These are phyloP conservation scores for Hydrozoanthus gracilis DNA, from an alignment of 92 coral and sea anemone species.

Conservation along the genomic window DNA sequence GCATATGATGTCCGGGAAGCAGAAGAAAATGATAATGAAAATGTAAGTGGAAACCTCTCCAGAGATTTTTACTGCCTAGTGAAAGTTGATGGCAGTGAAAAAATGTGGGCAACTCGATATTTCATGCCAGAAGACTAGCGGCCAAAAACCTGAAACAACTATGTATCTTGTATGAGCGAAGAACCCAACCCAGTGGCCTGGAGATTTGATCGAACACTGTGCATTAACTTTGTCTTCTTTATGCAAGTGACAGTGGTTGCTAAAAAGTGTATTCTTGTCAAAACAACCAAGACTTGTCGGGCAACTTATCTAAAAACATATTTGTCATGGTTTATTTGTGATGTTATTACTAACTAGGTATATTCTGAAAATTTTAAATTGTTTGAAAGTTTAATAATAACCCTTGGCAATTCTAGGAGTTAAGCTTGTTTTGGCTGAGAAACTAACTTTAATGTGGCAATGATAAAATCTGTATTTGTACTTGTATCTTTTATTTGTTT, in stretches of 20 bases:
- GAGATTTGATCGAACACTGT: neutral
- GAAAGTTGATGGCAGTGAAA: slow-evolving; percentile 77
- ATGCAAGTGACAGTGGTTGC: neutral
- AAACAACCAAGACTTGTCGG: too few species aligned
- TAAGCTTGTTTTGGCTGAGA: too few species aligned
- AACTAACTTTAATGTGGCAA: too few species aligned
- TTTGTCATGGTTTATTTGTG: too few species aligned
- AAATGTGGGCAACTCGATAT: slow-evolving; percentile 88
- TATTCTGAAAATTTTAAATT: too few species aligned
- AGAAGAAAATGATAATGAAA: slow-evolving; percentile 44
- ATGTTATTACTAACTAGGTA: too few species aligned
- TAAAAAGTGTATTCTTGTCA: too few species aligned
- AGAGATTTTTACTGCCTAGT: slow-evolving; percentile 75
- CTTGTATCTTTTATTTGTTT: too few species aligned
- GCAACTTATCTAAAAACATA: too few species aligned
- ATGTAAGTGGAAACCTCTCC: slow-evolving; percentile 67
- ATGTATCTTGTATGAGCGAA: neutral
- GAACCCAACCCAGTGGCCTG: neutral
- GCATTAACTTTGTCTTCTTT: neutral
- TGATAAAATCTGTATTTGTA: too few species aligned
- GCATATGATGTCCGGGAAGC: slow-evolving; percentile 77
- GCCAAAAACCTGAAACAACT: neutral
- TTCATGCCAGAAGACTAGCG: slow-evolving; percentile 80
- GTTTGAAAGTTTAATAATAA: too few species aligned
- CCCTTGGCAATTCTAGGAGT: too few species aligned